Conservation (phyloP, 2,797 vertebrate genomes). For the Malurus splendens region DNA sequence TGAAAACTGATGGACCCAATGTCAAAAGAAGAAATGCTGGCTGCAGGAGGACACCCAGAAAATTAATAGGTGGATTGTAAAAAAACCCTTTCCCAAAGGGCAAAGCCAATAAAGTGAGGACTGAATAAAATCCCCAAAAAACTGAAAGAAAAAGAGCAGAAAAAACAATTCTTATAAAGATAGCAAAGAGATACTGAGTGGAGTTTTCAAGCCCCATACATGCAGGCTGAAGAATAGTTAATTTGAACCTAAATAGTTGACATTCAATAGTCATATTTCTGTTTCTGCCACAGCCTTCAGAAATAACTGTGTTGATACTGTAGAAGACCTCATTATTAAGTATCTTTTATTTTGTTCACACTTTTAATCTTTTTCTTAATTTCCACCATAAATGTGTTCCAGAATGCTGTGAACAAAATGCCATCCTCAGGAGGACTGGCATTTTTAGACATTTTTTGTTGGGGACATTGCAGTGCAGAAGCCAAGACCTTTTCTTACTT, state of each 20-base stretch:
- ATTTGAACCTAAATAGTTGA: background rate
- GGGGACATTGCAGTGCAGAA: background rate
- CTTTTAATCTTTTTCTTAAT: background rate
- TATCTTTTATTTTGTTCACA: background rate
- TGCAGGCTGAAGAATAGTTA: background rate
- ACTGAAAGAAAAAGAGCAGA: background rate
- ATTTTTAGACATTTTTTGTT: background rate
- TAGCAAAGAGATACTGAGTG: background rate
- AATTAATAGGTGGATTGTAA: conserved; percentile 6
- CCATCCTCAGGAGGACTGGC: background rate
- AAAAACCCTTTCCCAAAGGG: background rate
- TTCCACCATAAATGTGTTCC: background rate
- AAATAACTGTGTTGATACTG: background rate
- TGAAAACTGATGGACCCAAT: conserved; percentile 33
- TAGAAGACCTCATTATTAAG: background rate
- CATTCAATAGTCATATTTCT: background rate
- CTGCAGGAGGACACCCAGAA: background rate
- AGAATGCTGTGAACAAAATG: background rate
- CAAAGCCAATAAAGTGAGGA: background rate
- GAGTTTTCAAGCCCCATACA: background rate
- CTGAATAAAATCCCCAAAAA: background rate
- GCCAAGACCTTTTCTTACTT: background rate
- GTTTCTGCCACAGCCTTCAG: background rate
- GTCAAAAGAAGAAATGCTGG: conserved; percentile 6
- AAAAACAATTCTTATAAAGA: background rate